Base-by-base conservation (phyloP, 2,797 vertebrate genomes). In the Darevskia nairensis region DNA sequence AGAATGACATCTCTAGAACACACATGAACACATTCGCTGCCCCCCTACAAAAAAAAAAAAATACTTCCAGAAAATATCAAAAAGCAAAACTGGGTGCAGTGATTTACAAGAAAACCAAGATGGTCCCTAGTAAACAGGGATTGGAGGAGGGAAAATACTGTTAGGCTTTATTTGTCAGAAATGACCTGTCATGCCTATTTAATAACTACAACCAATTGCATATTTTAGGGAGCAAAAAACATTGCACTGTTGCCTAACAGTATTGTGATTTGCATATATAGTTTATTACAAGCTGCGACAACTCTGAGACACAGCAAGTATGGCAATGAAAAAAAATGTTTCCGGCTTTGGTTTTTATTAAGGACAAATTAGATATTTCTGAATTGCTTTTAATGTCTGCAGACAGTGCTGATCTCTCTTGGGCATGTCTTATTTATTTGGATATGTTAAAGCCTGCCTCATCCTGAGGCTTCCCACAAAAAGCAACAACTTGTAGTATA, bases 301-400 rank as follows among this genome's bases (percentile, higher is more conserved):
- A 75, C 39, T n/a, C 11, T n/a, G 39, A 27, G 90, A 59, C 6
- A 80, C 0, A 88, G 10, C 10, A 84, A 23, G 61, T 41, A 85
- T 41, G 77, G 8, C 90, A 85, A 89, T 83, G 61, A 81, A 86
- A 86, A 84, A 72, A 74, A 75, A 79, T 55, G 46, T 19, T 86
- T 89, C 84, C 17, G 86, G 32, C 39, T 84, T 80, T 68, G 85
- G 50, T 81, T 86, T 86, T 82, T 75, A 87, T 82, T 87, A 75
- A 44, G 11, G 15, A 87, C 8, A 32, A 90, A 82, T 72, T 88
- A 23, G 79, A 35, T 27, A 55, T 90, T 88, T 82, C 55, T 64
- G 81, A 1, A 41, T 35, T 35, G 81, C 84, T 76, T 77, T 75
- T 41, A 75, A 90, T 87, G 66, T 85, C 79, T 91, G 39, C 39